Evolutionary conservation across 1,140 invertebrate genomes (phyloP).

Genomic region (Triops cancriformis): DNA sequence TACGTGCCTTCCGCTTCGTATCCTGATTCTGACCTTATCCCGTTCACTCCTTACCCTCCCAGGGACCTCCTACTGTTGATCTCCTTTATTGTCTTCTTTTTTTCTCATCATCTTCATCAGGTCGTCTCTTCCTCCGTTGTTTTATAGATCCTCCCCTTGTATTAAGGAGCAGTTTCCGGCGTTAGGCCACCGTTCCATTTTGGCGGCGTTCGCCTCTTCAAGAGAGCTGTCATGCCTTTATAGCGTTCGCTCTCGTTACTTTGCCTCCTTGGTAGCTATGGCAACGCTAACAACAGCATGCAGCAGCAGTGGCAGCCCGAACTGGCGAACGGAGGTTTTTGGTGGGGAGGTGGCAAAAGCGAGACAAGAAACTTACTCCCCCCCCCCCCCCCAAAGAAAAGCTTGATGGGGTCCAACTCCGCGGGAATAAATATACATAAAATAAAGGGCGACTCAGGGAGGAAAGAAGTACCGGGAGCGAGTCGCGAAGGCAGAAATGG

Average conservation of each 20-base stretch:
- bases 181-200: conserved; percentile 2
- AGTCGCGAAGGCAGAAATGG: no score
- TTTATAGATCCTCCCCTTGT: conserved; percentile 2
- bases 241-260: conserved; percentile 12
- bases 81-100: no score
- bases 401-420: conserved; percentile 8
- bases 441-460: background rate
- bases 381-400: background rate
- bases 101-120: background rate
- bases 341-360: background rate
- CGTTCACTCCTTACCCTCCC: no score
- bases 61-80: no score
- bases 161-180: background rate
- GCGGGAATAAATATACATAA: conserved; percentile 6
- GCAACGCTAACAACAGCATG: conserved; percentile 4
- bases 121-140: background rate
- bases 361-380: background rate
- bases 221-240: conserved; percentile 9
- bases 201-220: conserved; percentile 4
- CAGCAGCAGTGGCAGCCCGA: background rate
- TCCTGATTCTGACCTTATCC: no score
- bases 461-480: background rate
- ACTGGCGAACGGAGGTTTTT: background rate
- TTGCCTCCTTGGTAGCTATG: conserved; percentile 5
- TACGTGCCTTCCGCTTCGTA: no score